Evolutionary conservation across 2,888 invertebrate genomes (phyloP), one percentile per base, ranked within the genome.

Genomic region (Carabus problematicus): DNA sequence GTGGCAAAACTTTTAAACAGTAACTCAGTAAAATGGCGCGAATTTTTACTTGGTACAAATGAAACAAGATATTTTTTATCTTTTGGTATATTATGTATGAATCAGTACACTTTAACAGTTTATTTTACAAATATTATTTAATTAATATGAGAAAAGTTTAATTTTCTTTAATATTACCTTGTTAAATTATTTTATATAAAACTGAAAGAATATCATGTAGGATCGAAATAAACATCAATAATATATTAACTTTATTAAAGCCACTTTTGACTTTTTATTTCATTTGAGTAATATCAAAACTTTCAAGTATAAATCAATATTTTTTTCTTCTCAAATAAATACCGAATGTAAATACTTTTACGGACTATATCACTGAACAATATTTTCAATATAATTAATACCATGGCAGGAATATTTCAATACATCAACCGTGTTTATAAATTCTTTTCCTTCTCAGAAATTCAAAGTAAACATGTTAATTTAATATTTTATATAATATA

Each of bases 391-490:
- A 64, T 55, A 43, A 64, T 67, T 29, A 60, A 60, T 67, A 62
- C 61, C 61, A 69, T 69, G 69, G 69, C 69, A 69, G 62, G 62
- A 69, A 62, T 69, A 69, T 55, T 62, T 69, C 52, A 60, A 67
- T 60, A 59, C 67, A 67, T 67, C 54, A 56, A 67, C 67, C 60
- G 40, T 60, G 59, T 67, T 59, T 66, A 54, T 54, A 67, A 64
- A 56, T 64, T 41, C 29, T 67, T 60, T 60, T 58, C 58, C 47
- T 58, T 67, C 54, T 52, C 18, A 67, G 60, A 60, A 16, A 40
- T 60, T 56, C 14, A 60, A 67, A 67, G 49, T 60, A 60, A 62
- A 62, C 16, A 62, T 41, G 12, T 42, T 45, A 47, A 47, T 47
- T 59, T 56, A 66, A 49, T 66, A 59, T 66, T 66, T 64, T 66